Evolutionary conservation across 2,797 vertebrate genomes (phyloP), one percentile per base, ranked within the genome.

Genomic region (Microhierax caerulescens): DNA sequence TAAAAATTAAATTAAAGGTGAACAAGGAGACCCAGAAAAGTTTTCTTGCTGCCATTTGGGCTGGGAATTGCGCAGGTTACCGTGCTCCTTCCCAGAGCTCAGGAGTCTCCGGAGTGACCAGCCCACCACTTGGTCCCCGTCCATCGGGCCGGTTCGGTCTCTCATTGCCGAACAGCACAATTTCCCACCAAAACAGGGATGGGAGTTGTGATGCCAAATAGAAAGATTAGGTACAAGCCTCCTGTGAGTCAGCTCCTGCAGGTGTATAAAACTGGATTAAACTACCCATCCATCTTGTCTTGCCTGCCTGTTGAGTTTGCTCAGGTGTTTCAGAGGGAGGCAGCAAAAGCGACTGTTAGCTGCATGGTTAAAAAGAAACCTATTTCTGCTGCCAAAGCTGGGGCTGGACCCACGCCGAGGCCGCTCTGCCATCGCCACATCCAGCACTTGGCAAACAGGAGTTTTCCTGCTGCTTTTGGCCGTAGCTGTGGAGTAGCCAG

Each of bases 1-100:
- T 98, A 97, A 98, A 98, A 98, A 99, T 98, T 98, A 98, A 98
- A 97, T 98, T 93, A 97, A 96, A 97, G 97, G 96, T 98, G 97
- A 98, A 96, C 88, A 92, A 94, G 97, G 94, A 98, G 93, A 97
- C 94, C 51, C 95, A 90, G 95, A 67, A 94, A 96, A 96, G 68
- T 96, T 98, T 96, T 85, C 75, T 67, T 72, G 78, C 51, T 64
- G 70, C 91, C 69, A 59, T 88, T 92, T 48, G 53, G 36, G 54
- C 69, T 84, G 57, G 67, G 77, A 68, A 18, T 53, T 86, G 56
- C 45, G 85, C 88, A 93, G 93, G 86, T 94, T 93, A 39, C 36
- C 2, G 2, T 9, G 43, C 54, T 77, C 39, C 57, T 93, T 92
- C 82, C 47, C 34, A 18, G 25, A 75, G 61, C 83, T 24, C 81